A percentile compares a stretch with the other conserved stretches of the same genome.
These are phyloP conservation scores for Haemorhous mexicanus DNA, from an alignment of 2,113 vertebrate genomes.

Conservation along the genomic window DNA sequence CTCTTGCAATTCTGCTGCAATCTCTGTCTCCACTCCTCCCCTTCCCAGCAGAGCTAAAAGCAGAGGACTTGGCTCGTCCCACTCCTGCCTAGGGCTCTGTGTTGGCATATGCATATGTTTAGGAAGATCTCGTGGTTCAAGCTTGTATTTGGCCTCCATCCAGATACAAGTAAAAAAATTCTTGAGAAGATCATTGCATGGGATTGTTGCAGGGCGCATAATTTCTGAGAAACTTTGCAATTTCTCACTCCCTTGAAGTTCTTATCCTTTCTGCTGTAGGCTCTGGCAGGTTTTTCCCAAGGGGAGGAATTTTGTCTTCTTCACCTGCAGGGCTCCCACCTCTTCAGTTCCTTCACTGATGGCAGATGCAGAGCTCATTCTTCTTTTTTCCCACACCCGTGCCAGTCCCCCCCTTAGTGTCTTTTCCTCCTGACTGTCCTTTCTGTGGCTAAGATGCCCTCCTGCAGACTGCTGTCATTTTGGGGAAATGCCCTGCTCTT, in stretches of 20 bases:
- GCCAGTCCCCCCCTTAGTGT: neutral
- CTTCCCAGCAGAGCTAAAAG: constrained; percentile 8
- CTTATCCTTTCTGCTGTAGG: neutral
- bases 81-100: constrained; percentile 41
- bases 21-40: neutral
- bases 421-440: neutral
- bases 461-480: neutral
- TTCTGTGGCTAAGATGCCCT: neutral
- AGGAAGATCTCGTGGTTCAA: constrained; percentile 7
- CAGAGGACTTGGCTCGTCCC: neutral
- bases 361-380: neutral
- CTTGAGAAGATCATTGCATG: neutral
- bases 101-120: neutral
- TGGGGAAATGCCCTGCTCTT: neutral
- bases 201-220: neutral
- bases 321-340: neutral
- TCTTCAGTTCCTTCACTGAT: neutral
- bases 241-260: neutral
- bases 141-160: constrained; percentile 33
- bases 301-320: neutral
- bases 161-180: neutral
- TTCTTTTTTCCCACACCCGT: neutral
- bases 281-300: neutral
- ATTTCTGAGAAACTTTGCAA: neutral
- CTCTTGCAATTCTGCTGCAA: neutral